Conservation (phyloP, 2,113 vertebrate species). For the Prunella himalayana region DNA sequence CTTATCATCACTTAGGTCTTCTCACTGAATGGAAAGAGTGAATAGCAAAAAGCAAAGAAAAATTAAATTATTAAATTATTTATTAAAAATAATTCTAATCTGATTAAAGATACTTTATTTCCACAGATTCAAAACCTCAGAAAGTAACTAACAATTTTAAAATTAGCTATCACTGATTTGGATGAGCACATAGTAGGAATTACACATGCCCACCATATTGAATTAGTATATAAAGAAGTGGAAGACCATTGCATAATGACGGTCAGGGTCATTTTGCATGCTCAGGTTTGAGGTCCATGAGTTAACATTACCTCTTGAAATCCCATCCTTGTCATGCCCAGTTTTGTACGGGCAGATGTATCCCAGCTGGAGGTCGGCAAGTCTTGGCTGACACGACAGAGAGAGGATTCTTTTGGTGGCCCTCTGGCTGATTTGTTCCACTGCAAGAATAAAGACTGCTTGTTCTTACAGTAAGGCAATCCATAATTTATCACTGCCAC, state of each 20-base stretch:
- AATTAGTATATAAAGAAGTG: neutral
- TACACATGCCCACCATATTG: rapidly evolving
- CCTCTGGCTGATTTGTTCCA: neutral
- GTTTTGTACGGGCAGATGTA: rapidly evolving
- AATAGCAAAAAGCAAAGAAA: neutral
- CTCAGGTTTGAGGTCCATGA: neutral
- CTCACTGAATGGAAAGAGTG: neutral
- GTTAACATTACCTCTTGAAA: neutral
- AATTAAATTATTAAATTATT: too few relatives aligned
- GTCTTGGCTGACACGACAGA: neutral
- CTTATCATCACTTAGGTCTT: neutral
- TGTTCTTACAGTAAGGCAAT: neutral
- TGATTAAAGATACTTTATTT: neutral
- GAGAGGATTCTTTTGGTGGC: neutral
- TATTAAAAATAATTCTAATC: too few relatives aligned
- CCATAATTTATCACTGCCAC: neutral
- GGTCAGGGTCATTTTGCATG: neutral
- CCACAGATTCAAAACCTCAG: neutral
- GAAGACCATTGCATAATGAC: neutral
- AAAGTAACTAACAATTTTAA: neutral
- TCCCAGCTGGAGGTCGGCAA: neutral
- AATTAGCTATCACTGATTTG: neutral
- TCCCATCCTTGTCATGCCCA: neutral
- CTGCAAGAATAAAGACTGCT: neutral
- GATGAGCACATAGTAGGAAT: neutral